phyloP scores from a whole-genome alignment of 2,113 vertebrate species.

The Atractosteus spatula region DNA sequence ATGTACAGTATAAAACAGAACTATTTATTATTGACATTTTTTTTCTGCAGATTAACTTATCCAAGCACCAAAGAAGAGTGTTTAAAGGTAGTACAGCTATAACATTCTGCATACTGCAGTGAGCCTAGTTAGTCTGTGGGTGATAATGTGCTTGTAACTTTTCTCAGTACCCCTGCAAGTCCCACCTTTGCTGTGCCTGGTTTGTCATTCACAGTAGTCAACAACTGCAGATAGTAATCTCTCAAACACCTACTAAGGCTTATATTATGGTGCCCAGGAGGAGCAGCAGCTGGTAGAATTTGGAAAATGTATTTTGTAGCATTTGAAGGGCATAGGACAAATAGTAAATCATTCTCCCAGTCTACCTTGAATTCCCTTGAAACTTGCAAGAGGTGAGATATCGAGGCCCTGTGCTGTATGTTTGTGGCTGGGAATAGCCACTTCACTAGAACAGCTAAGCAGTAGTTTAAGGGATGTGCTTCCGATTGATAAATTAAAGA shows the following conservation, averaged over 20 bases:
- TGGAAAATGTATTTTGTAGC: neutral
- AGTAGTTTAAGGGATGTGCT: neutral
- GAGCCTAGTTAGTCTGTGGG: neutral
- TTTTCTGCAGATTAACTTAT: no score
- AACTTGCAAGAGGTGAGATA: neutral
- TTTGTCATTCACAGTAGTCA: neutral
- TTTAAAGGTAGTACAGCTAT: neutral
- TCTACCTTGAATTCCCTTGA: constrained; percentile 1
- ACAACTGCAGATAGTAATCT: neutral
- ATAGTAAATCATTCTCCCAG: neutral
- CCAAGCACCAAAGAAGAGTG: neutral
- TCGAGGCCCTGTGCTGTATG: neutral
- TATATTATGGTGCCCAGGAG: neutral
- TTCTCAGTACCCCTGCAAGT: neutral
- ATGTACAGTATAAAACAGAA: no score
- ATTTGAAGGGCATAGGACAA: neutral
- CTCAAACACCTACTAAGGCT: neutral
- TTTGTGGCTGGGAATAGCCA: neutral
- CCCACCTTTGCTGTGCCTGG: neutral
- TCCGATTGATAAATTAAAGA: neutral
- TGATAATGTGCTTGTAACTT: neutral
- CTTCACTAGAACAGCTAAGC: no score
- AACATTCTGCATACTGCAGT: neutral
- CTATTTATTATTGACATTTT: no score
- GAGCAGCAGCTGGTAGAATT: constrained; percentile 1